Conservation (phyloP, 2,113 vertebrate species). For the Trematomus loennbergii region DNA sequence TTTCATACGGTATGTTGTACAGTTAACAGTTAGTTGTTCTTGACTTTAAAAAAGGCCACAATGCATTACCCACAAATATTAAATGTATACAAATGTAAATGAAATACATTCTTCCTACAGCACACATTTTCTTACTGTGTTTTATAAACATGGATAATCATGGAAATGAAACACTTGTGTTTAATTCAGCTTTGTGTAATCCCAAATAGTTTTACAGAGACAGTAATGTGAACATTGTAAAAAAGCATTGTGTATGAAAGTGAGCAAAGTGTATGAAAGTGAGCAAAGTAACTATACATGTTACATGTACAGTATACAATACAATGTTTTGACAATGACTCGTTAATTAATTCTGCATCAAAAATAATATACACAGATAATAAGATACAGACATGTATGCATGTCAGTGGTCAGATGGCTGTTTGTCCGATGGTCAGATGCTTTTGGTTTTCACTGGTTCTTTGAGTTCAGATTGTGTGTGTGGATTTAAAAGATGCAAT, state of each 20-base stretch:
- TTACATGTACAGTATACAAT: not conserved
- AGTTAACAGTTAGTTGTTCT: not conserved
- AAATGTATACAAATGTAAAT: not conserved
- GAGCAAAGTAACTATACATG: not conserved
- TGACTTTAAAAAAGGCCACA: not conserved
- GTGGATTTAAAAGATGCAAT: not conserved
- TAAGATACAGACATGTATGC: not conserved
- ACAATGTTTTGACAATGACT: not conserved
- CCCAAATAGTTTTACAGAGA: not conserved
- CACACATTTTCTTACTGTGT: not conserved
- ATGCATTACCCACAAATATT: not conserved
- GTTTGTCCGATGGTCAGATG: not conserved
- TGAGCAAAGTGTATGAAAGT: not conserved
- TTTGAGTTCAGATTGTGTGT: constrained; percentile 12
- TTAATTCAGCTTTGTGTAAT: not conserved
- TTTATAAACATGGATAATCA: too few species aligned
- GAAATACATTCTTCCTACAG: not conserved
- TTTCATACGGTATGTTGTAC: too few species aligned
- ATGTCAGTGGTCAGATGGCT: not conserved
- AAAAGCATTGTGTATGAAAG: not conserved
- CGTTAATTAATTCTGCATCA: not conserved
- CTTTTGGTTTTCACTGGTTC: not conserved
- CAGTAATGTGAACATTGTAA: not conserved
- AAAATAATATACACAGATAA: too few species aligned
- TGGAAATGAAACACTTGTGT: not conserved